A percentile compares a stretch with the other conserved stretches of the same genome.
phyloP scores from a whole-genome alignment of 2,113 vertebrate genomes.

The Silurus meridionalis region DNA sequence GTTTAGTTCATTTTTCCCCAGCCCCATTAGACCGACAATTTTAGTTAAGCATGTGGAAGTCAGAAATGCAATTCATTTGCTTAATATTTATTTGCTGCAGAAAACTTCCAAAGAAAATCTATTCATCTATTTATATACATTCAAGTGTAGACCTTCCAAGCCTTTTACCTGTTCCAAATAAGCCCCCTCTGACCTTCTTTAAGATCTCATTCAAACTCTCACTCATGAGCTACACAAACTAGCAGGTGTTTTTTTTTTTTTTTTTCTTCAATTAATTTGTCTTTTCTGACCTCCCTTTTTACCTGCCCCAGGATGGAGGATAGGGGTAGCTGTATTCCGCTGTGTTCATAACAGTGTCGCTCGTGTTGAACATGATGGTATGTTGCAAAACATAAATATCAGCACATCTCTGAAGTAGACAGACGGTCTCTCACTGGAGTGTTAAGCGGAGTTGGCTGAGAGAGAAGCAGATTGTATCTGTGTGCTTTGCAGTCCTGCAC shows the following conservation, averaged over 20 bases:
- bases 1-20: neutral
- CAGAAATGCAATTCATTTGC: neutral
- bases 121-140: neutral
- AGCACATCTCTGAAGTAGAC: conserved; percentile 6
- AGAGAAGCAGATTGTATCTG: conserved; percentile 2
- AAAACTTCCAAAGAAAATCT: neutral
- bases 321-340: neutral
- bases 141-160: neutral
- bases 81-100: neutral
- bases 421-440: conserved; percentile 5
- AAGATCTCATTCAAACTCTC: neutral
- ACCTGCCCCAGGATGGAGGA: neutral
- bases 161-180: no score
- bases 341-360: neutral
- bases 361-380: neutral
- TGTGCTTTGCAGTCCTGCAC: neutral
- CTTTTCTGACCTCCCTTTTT: neutral
- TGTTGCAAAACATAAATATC: neutral
- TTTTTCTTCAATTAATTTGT: no score
- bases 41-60: neutral
- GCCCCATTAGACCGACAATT: neutral
- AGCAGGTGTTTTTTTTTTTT: neutral
- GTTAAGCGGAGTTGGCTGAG: conserved; percentile 30
- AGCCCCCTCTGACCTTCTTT: neutral
- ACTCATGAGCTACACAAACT: neutral